A percentile compares a stretch with the other conserved stretches of the same genome.
phyloP scores from a whole-genome alignment of 1,140 invertebrate species.

The Aphelenchoides fujianensis region DNA sequence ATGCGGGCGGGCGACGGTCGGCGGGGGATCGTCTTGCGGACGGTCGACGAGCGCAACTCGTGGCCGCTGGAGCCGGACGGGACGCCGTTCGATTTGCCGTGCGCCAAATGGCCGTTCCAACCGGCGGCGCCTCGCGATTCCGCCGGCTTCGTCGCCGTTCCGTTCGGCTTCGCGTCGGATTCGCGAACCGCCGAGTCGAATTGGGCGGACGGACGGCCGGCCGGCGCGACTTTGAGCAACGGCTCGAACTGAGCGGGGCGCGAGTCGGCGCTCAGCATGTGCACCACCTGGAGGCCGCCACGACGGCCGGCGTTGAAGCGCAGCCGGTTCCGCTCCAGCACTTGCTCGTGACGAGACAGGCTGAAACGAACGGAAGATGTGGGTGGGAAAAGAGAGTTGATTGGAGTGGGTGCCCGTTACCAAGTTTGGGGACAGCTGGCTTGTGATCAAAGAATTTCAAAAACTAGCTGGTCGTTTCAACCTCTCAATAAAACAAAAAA shows the following conservation, averaged over 20 bases:
- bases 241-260: neutral
- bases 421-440: too few relatives aligned
- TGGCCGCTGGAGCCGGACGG: too few relatives aligned
- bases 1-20: slow-evolving; percentile 2
- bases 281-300: neutral
- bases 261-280: neutral
- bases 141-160: neutral
- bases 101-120: neutral
- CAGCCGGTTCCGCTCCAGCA: neutral
- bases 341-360: slow-evolving; percentile 1
- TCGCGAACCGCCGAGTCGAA: neutral
- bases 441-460: too few relatives aligned
- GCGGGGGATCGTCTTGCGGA: neutral
- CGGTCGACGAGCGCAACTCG: neutral
- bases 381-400: neutral
- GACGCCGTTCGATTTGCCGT: neutral
- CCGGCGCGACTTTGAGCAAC: neutral
- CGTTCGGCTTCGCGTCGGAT: neutral
- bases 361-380: neutral
- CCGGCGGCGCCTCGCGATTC: too few relatives aligned
- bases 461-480: too few relatives aligned
- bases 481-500: too few relatives aligned
- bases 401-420: too few relatives aligned
- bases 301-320: neutral
- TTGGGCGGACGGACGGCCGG: neutral